These are phyloP conservation scores for Echinops telfairi DNA, from an alignment of 2,113 vertebrate genomes.

Conservation along the genomic window DNA sequence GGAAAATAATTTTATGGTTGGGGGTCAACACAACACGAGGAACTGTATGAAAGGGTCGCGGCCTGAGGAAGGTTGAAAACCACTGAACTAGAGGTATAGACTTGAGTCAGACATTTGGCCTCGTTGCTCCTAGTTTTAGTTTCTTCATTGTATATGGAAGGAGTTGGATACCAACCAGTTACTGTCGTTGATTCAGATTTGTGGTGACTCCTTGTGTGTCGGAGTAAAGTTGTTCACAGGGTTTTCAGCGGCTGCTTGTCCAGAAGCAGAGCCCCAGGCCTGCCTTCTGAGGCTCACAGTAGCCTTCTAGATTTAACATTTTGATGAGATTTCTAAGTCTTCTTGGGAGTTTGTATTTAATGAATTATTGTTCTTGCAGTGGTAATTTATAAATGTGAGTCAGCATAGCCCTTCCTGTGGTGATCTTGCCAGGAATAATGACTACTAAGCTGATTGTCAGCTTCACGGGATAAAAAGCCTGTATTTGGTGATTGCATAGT, in stretches of 20 bases:
- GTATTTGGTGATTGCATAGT: slow-evolving; percentile 24
- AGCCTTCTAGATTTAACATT: not conserved
- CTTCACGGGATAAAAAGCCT: slow-evolving; percentile 4
- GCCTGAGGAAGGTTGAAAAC: no score
- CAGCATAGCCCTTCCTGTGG: not conserved
- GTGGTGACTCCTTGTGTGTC: no score
- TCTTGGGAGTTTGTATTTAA: slow-evolving; percentile 28
- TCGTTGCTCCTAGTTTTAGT: not conserved
- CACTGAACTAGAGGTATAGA: not conserved
- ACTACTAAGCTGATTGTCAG: slow-evolving; percentile 7
- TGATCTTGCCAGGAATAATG: not conserved
- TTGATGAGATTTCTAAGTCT: slow-evolving; percentile 28
- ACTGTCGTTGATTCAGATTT: not conserved
- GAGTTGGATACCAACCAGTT: not conserved
- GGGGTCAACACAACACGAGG: no score
- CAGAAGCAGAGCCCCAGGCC: not conserved
- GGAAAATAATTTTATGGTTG: no score
- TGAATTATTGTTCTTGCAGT: not conserved
- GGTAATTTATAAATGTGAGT: not conserved
- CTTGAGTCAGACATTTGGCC: not conserved
- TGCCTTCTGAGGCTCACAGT: not conserved
- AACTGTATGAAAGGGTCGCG: no score
- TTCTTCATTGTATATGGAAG: slow-evolving; percentile 1
- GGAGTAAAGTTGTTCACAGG: no score
- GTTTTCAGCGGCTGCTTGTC: no score